These are phyloP conservation scores for Heterodera schachtii DNA, from an alignment of 1,140 invertebrate genomes.

Conservation along the genomic window DNA sequence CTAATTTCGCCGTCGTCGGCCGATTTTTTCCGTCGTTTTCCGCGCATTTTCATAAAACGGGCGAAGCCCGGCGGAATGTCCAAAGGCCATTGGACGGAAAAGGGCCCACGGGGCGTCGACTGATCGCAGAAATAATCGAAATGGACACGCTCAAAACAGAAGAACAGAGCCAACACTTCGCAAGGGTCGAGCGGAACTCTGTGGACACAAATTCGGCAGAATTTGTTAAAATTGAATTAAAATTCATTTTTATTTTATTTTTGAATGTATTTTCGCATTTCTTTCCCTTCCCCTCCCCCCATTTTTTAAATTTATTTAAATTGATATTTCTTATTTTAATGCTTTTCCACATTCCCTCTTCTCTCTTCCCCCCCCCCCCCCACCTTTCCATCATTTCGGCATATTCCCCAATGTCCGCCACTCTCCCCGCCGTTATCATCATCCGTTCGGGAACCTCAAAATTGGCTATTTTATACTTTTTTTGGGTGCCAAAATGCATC, in stretches of 20 bases:
- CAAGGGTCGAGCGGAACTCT: conserved; percentile 18
- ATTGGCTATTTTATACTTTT: no score
- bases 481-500: no score
- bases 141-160: conserved; percentile 15
- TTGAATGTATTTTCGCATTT: no score
- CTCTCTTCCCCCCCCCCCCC: no score
- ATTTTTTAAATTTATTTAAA: no score
- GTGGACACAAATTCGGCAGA: neutral
- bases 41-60: conserved; percentile 2
- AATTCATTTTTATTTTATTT: no score
- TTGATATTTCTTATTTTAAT: no score
- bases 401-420: conserved; percentile 25
- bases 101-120: neutral
- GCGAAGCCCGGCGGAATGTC: conserved; percentile 10
- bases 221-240: neutral
- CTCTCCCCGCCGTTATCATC: conserved; percentile 23
- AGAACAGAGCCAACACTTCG: conserved; percentile 31
- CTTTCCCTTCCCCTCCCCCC: no score
- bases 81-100: conserved; percentile 1
- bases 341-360: no score
- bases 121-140: conserved; percentile 13
- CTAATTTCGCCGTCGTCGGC: neutral
- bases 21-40: neutral
- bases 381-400: conserved; percentile 15
- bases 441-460: conserved; percentile 27